A percentile compares a stretch with the other conserved stretches of the same genome.
Conservation (phyloP, 35 echinoderm and acorn worm genomes). For the Heliocidaris erythrogramma region DNA sequence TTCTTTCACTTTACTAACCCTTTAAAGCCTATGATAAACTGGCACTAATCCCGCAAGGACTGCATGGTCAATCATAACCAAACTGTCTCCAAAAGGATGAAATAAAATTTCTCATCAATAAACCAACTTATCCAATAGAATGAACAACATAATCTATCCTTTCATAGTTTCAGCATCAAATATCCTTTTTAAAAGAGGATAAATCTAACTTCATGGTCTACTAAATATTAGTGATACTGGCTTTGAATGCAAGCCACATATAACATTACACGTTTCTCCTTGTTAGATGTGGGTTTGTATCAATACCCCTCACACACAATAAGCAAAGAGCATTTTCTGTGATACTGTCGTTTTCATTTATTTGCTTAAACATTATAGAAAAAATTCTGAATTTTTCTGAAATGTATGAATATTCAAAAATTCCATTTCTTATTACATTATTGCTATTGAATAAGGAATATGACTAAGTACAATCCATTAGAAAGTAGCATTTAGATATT, state of each 20-base stretch:
- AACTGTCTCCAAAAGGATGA: neutral
- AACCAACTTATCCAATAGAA: neutral
- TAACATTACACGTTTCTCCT: no score
- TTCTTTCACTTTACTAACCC: neutral
- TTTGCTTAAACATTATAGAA: neutral
- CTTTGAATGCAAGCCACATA: neutral
- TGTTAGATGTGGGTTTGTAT: neutral
- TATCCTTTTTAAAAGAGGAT: neutral
- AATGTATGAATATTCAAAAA: no score
- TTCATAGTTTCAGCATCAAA: neutral
- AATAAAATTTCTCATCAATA: neutral
- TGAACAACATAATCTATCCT: neutral
- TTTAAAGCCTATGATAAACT: neutral
- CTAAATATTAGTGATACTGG: neutral
- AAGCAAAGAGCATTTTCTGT: neutral
- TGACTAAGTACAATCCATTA: no score
- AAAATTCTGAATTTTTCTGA: neutral
- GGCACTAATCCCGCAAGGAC: neutral
- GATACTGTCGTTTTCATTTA: neutral
- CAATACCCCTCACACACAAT: neutral
- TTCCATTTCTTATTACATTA: no score
- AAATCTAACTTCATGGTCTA: neutral
- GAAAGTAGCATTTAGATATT: no score
- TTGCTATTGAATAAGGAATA: no score
- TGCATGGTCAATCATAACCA: neutral